These are phyloP conservation scores for Scomberomorus guttatus DNA, from an alignment of 2,797 vertebrate genomes.

Conservation along the genomic window DNA sequence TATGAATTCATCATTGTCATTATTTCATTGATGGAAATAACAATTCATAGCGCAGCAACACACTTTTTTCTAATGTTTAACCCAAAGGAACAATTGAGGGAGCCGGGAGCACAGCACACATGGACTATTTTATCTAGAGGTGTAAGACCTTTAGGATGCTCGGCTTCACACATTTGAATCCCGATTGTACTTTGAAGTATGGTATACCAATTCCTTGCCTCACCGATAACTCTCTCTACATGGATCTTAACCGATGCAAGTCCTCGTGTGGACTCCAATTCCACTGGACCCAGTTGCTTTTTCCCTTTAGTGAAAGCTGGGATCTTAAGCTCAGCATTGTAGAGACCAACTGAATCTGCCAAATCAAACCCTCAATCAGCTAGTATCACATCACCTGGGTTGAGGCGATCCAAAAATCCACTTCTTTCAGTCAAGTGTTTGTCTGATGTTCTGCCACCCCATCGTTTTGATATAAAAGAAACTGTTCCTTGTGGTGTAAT, in stretches of 20 bases:
- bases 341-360: slow-evolving; percentile 39
- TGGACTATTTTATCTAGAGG: slow-evolving; percentile 6
- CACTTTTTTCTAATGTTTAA: neutral
- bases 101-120: slow-evolving; percentile 28
- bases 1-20: too few relatives aligned
- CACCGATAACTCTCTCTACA: slow-evolving; percentile 30
- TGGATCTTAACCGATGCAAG: slow-evolving; percentile 19
- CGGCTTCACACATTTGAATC: slow-evolving; percentile 27
- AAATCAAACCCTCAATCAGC: slow-evolving; percentile 33
- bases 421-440: slow-evolving; percentile 19
- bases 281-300: slow-evolving; percentile 34
- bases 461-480: slow-evolving; percentile 32
- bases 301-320: slow-evolving; percentile 34
- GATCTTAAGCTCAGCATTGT: slow-evolving; percentile 33
- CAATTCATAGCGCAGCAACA: too few relatives aligned
- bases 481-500: slow-evolving; percentile 29
- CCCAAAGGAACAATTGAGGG: too few relatives aligned
- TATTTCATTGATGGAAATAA: too few relatives aligned
- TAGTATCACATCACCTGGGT: slow-evolving; percentile 38
- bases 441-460: slow-evolving; percentile 20
- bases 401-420: slow-evolving; percentile 33
- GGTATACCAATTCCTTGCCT: slow-evolving; percentile 27
- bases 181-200: slow-evolving; percentile 22
- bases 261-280: slow-evolving; percentile 32
- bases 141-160: slow-evolving; percentile 11